Conservation (phyloP, 2,888 invertebrate genomes). For the Melinopterus prodromus region DNA sequence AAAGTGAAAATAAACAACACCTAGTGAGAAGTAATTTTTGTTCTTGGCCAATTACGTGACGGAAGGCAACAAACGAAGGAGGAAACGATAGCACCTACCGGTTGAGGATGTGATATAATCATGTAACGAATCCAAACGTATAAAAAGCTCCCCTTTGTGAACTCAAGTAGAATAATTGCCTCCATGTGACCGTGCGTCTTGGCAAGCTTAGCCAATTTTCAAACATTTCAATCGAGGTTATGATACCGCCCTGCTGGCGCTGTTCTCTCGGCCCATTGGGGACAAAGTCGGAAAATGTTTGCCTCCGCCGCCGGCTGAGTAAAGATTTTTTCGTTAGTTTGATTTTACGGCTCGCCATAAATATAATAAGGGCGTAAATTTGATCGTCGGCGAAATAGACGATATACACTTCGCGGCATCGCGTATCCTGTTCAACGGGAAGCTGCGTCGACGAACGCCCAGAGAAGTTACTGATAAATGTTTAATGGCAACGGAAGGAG, state of each 20-base stretch:
- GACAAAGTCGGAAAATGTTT: background rate
- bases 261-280: background rate
- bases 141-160: no score
- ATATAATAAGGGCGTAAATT: background rate
- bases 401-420: background rate
- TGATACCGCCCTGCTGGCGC: background rate
- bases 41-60: no score
- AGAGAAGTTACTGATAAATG: background rate
- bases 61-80: no score
- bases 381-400: background rate
- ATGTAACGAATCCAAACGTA: no score
- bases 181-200: background rate
- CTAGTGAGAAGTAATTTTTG: no score
- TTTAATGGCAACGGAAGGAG: background rate
- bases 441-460: background rate
- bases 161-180: no score
- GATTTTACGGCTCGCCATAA: background rate
- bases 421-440: background rate
- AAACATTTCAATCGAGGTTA: background rate
- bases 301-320: background rate
- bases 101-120: no score
- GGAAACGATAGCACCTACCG: no score
- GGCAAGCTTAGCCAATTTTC: background rate
- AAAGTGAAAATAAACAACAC: no score
- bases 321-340: conserved; percentile 4